Conservation (phyloP, 2,113 vertebrate genomes). For the Numenius arquata region DNA sequence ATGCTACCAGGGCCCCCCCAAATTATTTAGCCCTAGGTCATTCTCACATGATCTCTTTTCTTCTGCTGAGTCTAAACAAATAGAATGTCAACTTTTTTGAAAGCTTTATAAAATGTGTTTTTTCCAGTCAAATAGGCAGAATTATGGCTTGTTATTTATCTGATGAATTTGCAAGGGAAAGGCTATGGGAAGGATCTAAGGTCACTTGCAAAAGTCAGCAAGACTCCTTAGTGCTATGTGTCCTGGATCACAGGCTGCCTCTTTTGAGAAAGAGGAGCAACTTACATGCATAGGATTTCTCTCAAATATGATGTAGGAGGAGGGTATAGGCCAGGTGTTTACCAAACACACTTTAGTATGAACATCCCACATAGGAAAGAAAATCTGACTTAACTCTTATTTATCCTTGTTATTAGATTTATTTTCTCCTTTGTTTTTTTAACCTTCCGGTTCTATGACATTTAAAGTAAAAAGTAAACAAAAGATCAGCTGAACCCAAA, state of each 20-base stretch:
- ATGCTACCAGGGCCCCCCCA: rapidly evolving
- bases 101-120: background rate
- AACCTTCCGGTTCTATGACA: background rate
- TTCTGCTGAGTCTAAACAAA: background rate
- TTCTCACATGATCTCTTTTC: background rate
- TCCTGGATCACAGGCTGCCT: background rate
- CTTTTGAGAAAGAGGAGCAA: background rate
- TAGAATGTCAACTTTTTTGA: background rate
- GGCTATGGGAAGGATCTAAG: background rate
- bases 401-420: conserved; percentile 1
- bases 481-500: conserved; percentile 19
- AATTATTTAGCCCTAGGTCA: background rate
- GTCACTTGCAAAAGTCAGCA: background rate
- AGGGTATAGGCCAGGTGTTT: background rate
- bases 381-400: background rate
- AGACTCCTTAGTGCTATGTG: background rate
- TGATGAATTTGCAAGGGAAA: background rate
- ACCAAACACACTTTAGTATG: background rate
- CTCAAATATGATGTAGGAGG: background rate
- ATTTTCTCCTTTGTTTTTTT: conserved; percentile 20
- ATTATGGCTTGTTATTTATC: background rate
- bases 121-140: background rate
- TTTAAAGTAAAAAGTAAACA: conserved; percentile 7
- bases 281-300: background rate
- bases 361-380: background rate